Evolutionary conservation across 1,140 invertebrate genomes (phyloP).

Genomic region (Temnothorax nylanderi): DNA sequence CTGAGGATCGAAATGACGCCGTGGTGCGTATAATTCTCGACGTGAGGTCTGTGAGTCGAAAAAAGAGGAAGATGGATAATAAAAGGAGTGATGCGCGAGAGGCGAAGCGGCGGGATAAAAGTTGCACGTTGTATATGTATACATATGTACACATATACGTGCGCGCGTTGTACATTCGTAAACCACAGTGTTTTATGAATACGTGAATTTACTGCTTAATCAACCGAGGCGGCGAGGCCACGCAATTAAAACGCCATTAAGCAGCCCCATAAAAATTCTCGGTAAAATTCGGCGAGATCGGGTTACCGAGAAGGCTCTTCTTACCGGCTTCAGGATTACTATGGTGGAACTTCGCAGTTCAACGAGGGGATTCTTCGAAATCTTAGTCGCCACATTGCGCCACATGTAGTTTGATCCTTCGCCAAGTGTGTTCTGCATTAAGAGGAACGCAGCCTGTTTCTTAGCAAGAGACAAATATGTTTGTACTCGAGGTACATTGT

Average conservation of each 20-base stretch:
- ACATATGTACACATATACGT: not conserved
- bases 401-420: slow-evolving; percentile 4
- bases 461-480: not conserved
- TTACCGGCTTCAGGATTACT: slow-evolving; percentile 38
- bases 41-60: slow-evolving; percentile 11
- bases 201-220: slow-evolving; percentile 82
- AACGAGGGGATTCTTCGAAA: slow-evolving; percentile 46
- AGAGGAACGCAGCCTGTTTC: not conserved
- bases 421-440: not conserved
- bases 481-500: slow-evolving; percentile 1
- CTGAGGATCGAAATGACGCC: slow-evolving; percentile 30
- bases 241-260: slow-evolving; percentile 81
- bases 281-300: slow-evolving; percentile 77
- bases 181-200: slow-evolving; percentile 77
- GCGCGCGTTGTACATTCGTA: slow-evolving; percentile 61
- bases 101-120: slow-evolving; percentile 44
- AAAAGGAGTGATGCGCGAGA: slow-evolving; percentile 40
- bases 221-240: slow-evolving; percentile 66
- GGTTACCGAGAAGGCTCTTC: slow-evolving; percentile 67
- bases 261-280: slow-evolving; percentile 75
- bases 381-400: slow-evolving; percentile 9
- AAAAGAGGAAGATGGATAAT: slow-evolving; percentile 16
- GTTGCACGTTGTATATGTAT: not conserved
- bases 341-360: slow-evolving; percentile 45
- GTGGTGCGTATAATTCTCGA: slow-evolving; percentile 25